Base-by-base conservation (phyloP, 2,113 vertebrate genomes). In the Calypte anna region DNA sequence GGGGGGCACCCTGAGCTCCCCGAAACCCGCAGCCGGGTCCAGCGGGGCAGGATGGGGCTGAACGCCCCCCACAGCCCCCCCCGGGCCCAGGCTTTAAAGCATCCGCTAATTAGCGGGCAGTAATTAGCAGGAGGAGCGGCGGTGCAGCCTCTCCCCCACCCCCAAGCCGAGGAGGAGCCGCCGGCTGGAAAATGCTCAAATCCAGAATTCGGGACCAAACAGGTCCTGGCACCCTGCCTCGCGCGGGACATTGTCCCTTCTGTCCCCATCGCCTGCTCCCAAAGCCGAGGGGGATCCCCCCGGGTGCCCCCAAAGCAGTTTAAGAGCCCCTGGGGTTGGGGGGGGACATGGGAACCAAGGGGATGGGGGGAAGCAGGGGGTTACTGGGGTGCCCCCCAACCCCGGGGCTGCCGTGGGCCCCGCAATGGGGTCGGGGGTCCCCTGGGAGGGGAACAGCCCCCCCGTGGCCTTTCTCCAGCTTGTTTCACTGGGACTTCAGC, bases 191-290 rank as follows among this genome's bases (percentile, higher is more conserved):
- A 51, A 51, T 23, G 23, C 77, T 4, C 50, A 73, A 87, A 78
- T 38, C 5, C 79, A 2, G 9, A 2, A 2, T 51, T 77, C 23
- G 46, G 67, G 43, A 67, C 21, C 58, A 27, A 36, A 59, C 1
- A 5, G 57, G 62, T 22, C 36, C 76, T 2, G 61, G 44, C 68
- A 6, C 12, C 6, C 0, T 0, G 44, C 0, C 8, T 24, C 10
- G 15, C 2, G 0, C 11, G 33, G 33, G 19, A 21, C 22, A 0
- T 3, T 2, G 54, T 44, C 67, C 40, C 54, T 33, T 0, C 2
- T 30, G 77, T 46, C 7, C 14, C 46, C n/a, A 6, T 17, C 48
- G 18, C 16, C 46, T 19, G 18, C 46, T 18, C 46, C 27, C 6
- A 1, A 55, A 55, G 18, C 38, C 1, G 7, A 7, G 38, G 63